These are phyloP conservation scores for Clavelina lepadiformis DNA, from an alignment of 23 tunicate species.

Conservation along the genomic window DNA sequence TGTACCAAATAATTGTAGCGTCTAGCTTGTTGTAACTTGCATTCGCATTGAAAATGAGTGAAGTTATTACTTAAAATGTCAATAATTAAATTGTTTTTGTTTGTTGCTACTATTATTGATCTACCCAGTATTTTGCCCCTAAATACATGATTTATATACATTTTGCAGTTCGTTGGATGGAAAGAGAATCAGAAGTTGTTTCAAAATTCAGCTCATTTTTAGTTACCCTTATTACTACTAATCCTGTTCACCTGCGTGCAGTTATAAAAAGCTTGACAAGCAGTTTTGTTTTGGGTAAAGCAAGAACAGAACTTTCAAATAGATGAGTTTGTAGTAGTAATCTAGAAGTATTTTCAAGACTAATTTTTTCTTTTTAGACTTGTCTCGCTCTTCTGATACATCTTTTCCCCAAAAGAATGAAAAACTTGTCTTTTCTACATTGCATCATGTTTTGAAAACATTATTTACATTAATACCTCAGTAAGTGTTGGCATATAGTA, in stretches of 20 bases:
- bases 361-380: not conserved
- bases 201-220: slow-evolving; percentile 34
- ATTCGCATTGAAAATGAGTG: too few species aligned
- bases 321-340: too few species aligned
- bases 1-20: too few species aligned
- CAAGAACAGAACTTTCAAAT: not conserved
- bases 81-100: too few species aligned
- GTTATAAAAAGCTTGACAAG: slow-evolving; percentile 30
- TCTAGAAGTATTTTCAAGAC: not conserved
- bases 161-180: slow-evolving; percentile 56
- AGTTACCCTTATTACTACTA: slow-evolving; percentile 39
- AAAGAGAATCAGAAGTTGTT: slow-evolving; percentile 56
- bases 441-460: slow-evolving; percentile 30
- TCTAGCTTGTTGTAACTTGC: too few species aligned
- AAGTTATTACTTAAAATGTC: too few species aligned
- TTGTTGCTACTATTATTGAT: not conserved
- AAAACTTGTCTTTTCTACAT: slow-evolving; percentile 4
- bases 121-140: not conserved
- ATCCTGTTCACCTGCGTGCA: slow-evolving; percentile 53
- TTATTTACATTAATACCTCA: slow-evolving; percentile 50
- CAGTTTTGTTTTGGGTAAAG: not conserved
- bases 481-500: slow-evolving; percentile 6
- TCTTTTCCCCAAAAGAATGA: too few species aligned
- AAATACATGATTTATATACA: not conserved
- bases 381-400: too few species aligned